These are phyloP conservation scores for Lithophane leautieri DNA, from an alignment of 2,888 invertebrate species.

Conservation along the genomic window DNA sequence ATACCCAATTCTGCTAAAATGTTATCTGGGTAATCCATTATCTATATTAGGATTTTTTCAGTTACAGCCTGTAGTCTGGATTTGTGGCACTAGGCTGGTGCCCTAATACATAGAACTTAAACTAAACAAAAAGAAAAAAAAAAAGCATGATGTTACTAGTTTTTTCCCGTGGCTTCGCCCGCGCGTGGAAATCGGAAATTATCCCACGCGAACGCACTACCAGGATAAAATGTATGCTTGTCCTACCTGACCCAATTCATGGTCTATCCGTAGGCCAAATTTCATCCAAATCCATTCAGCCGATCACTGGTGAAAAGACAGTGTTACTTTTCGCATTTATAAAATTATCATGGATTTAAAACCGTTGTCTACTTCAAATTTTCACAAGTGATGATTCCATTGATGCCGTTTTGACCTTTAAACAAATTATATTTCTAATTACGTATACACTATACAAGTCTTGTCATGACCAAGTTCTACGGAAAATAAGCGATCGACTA, in stretches of 20 bases:
- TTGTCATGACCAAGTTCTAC: slow-evolving; percentile 51
- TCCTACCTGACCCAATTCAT: neutral
- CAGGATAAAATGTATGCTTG: neutral
- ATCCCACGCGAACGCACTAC: neutral
- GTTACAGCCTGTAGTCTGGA: too few species aligned
- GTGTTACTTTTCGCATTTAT: neutral
- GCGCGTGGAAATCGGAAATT: too few species aligned
- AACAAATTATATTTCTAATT: slow-evolving; percentile 59
- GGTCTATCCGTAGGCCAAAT: neutral
- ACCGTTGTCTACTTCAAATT: slow-evolving; percentile 48
- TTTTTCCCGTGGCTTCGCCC: neutral
- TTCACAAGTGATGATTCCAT: slow-evolving; percentile 35
- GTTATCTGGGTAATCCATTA: neutral
- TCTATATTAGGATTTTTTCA: neutral
- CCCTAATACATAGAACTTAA: neutral
- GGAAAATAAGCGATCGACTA: slow-evolving; percentile 60
- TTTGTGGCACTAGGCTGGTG: too few species aligned
- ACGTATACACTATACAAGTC: slow-evolving; percentile 30
- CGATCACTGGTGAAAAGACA: too few species aligned
- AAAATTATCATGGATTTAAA: neutral
- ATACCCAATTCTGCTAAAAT: neutral
- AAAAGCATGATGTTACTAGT: neutral
- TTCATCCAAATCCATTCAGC: neutral
- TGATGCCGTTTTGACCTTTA: slow-evolving; percentile 70
- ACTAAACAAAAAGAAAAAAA: too few species aligned